These are phyloP conservation scores for Atta cephalotes DNA, from an alignment of 1,140 invertebrate genomes.

Conservation along the genomic window DNA sequence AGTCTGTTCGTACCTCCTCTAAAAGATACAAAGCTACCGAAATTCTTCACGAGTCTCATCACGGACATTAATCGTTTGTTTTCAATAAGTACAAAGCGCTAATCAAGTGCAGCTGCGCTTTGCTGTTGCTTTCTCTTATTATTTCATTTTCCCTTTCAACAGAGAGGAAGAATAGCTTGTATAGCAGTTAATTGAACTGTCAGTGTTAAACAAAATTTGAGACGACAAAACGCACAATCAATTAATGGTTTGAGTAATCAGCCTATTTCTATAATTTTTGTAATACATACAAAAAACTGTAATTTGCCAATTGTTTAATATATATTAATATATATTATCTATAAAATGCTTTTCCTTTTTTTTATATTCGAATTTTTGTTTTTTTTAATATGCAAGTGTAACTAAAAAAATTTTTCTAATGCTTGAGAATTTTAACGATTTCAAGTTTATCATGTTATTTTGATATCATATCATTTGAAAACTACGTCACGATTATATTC, in stretches of 20 bases:
- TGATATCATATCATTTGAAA: neutral
- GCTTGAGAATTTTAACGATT: neutral
- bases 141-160: constrained; percentile 12
- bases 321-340: constrained; percentile 2
- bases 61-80: constrained; percentile 35
- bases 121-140: constrained; percentile 64
- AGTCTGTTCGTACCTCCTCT: constrained; percentile 65
- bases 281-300: neutral
- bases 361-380: neutral
- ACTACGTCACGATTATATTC: neutral
- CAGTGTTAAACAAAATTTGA: neutral
- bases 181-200: neutral
- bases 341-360: neutral
- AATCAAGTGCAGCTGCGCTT: constrained; percentile 59
- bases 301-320: neutral
- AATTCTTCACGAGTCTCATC: constrained; percentile 27
- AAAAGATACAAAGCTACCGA: neutral
- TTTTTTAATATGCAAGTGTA: constrained; percentile 1
- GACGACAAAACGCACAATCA: neutral
- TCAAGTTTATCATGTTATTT: neutral
- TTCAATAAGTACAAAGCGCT: constrained; percentile 25
- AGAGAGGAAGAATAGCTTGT: constrained; percentile 1
- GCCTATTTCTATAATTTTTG: neutral
- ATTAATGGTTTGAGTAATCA: neutral
- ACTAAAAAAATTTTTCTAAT: neutral